phyloP scores from a whole-genome alignment of 1,140 invertebrate genomes.

The Pinna nobilis region DNA sequence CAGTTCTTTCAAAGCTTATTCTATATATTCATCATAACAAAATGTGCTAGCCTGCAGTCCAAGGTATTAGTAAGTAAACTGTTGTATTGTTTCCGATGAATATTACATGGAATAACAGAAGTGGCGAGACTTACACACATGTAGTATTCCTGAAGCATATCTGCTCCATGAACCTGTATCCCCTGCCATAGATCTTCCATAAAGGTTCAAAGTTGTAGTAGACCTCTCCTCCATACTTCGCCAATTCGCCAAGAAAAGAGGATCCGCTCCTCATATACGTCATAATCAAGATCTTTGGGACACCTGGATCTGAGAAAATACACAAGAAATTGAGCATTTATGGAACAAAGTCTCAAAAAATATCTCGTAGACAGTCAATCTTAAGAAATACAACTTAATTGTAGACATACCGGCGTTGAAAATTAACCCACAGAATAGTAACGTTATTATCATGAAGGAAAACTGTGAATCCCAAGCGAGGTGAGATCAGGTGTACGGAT shows the following conservation, averaged over 20 bases:
- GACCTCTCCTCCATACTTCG: conserved; percentile 3
- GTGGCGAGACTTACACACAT: conserved; percentile 3
- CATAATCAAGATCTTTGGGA: conserved; percentile 32
- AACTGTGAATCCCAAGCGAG: too few species aligned
- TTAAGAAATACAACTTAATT: neutral
- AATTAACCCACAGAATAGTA: too few species aligned
- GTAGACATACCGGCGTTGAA: too few species aligned
- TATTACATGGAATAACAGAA: neutral
- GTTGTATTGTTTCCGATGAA: neutral
- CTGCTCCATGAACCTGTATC: neutral
- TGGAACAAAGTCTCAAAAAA: too few species aligned
- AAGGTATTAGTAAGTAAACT: neutral
- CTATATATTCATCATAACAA: neutral
- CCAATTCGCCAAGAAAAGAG: conserved; percentile 22
- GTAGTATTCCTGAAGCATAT: conserved; percentile 6
- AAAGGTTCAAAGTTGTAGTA: conserved; percentile 39
- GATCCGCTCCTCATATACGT: conserved; percentile 41
- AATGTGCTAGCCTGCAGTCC: neutral
- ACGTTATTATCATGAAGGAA: too few species aligned
- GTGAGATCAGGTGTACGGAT: too few species aligned
- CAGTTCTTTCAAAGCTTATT: neutral
- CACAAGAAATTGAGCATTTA: neutral
- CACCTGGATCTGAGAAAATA: neutral
- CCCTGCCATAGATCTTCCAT: conserved; percentile 19
- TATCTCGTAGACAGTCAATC: too few species aligned